Evolutionary conservation across 2,797 vertebrate species (phyloP), one percentile per base, ranked within the genome.

Genomic region (Mallotus villosus): DNA sequence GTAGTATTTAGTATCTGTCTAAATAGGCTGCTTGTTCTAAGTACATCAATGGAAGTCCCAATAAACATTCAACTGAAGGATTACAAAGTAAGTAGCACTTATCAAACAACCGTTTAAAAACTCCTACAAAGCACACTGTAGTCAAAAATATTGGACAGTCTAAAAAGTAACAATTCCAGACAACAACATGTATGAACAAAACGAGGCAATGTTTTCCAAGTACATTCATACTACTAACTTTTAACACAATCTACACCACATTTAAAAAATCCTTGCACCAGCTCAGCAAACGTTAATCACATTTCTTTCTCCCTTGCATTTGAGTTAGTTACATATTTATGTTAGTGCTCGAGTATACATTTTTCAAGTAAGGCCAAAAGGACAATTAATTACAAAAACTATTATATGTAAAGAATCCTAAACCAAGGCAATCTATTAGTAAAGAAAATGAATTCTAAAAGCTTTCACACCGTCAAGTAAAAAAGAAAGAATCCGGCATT

Each of bases 401-500:
- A 46, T 2, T 5, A 8, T 5, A 65, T 65, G 37, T 49, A 27
- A 27, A 27, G 9, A 17, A 66, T 63, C 4, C 29, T 51, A 17
- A 25, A 66, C 63, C 16, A 17, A 16, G 64, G 46, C 29, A 49
- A 37, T 65, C 22, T 41, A 65, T 49, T 37, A 49, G 63, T 46
- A 60, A 21, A 51, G 16, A 55, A 55, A n/a, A 17, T n/a, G 4
- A 3, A 51, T 12, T 25, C 5, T 41, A 25, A 66, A 46, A 65
- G 3, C 34, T 2, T 24, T 49, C 41, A 66, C 22, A 17, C 7
- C 14, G 24, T 37, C 29, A 63, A n/a, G 27, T 34, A 37, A 63
- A 29, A 63, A 49, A 74, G 53, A 29, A 57, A 32, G 19, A 5
- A 71, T 66, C 14, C 41, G 17, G 21, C 16, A 5, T 64, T 69